Evolutionary conservation across 2,797 vertebrate genomes (phyloP).

Genomic region (Vireo griseus): DNA sequence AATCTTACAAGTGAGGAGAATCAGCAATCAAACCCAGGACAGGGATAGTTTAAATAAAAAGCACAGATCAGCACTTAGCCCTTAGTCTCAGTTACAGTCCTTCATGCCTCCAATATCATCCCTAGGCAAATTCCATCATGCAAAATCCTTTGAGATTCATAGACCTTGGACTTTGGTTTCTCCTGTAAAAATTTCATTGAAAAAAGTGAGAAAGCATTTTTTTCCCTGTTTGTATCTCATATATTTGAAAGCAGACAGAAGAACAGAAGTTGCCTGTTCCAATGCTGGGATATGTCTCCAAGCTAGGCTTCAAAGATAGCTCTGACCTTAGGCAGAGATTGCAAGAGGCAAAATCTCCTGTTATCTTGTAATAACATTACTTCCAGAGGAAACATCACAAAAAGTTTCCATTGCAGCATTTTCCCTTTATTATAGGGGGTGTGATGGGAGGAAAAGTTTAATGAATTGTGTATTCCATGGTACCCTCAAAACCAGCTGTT

Average conservation of each 20-base stretch:
- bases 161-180: background rate
- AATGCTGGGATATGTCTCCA: background rate
- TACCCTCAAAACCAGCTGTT: background rate
- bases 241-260: background rate
- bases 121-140: background rate
- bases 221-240: background rate
- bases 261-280: background rate
- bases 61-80: background rate
- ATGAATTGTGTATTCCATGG: background rate
- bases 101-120: background rate
- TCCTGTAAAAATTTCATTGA: background rate
- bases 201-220: background rate
- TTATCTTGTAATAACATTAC: background rate
- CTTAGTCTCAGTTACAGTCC: background rate
- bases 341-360: background rate
- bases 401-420: background rate
- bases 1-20: background rate
- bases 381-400: background rate
- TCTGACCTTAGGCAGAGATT: background rate
- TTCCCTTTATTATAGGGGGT: background rate
- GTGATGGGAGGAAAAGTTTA: background rate
- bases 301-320: background rate
- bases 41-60: background rate
- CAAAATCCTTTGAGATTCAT: background rate
- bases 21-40: background rate